Evolutionary conservation across 2,113 vertebrate genomes (phyloP), one percentile per base, ranked within the genome.

Genomic region (Brachyhypopomus gauderio): DNA sequence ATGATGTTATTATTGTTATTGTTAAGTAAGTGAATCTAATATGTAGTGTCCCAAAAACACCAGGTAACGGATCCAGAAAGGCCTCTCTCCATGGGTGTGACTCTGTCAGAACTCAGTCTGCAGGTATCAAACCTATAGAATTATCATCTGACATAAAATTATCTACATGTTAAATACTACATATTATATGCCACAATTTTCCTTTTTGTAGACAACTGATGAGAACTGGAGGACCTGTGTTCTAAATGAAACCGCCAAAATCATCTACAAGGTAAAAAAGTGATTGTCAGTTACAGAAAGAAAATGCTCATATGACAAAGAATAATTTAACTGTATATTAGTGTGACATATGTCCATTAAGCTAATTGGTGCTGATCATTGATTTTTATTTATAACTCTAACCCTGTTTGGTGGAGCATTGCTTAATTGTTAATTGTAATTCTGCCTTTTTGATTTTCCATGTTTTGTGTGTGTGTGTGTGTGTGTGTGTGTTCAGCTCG

Each of bases 251-350:
- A 92, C 96, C 74, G 94, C 95, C 27, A 98, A 97, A 92, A 94
- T 97, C 88, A 97, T 98, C 91, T 96, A 98, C 83, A 99, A 99
- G 96, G 98, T 99, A 93, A 88, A n/a, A 27, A 22, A 16, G 27
- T 0, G 20, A n/a, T 20, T 52, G 45, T 52, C 45, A 52, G 41
- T 45, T 45, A 45, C 41, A 4, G 41, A 45, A 11, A 45, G 41
- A 52, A 52, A 52, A 52, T 45, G 9, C 41, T 45, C 7, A 45
- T 45, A 14, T 52, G 45, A 52, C 12, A 8, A 52, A 52, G 9
- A 52, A 52, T 52, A 52, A 52, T 52, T 52, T 52, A 52, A 8
- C 9, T 45, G 12, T 52, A 0, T 14, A 52, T 52, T 52, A 52
- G 45, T 52, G 8, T 52, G 45, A 52, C 14, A 41, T 41, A 12